These are phyloP conservation scores for Eilema sororculum DNA, from an alignment of 2,888 invertebrate genomes.

Conservation along the genomic window DNA sequence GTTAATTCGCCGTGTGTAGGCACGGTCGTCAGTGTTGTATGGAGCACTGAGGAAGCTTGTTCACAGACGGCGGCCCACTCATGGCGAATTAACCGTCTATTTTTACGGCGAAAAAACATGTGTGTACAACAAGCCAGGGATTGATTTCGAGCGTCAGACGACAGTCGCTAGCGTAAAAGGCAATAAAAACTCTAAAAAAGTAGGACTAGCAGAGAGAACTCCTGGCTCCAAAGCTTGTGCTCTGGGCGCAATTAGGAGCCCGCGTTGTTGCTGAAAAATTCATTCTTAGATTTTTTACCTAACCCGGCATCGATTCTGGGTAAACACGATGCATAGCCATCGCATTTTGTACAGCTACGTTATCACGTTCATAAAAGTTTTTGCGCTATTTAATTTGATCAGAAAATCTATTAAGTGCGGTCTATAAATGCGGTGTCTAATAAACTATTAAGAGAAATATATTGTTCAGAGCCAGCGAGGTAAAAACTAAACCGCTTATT, in stretches of 20 bases:
- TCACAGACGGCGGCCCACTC: too few species aligned
- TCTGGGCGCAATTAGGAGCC: background rate
- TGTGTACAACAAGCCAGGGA: too few species aligned
- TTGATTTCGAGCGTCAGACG: too few species aligned
- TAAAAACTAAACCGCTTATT: conserved; percentile 74
- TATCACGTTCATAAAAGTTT: background rate
- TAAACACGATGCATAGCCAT: background rate
- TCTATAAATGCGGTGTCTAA: conserved; percentile 48
- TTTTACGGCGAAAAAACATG: too few species aligned
- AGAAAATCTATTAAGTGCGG: conserved; percentile 38
- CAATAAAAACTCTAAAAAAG: background rate
- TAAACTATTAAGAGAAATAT: conserved; percentile 69
- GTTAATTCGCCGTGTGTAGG: too few species aligned
- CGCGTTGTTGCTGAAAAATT: background rate
- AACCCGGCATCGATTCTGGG: background rate
- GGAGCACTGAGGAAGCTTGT: too few species aligned
- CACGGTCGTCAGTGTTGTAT: too few species aligned
- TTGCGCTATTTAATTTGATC: conserved; percentile 22
- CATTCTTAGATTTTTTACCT: background rate
- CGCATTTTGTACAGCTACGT: background rate
- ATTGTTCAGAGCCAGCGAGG: conserved; percentile 62
- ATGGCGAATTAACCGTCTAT: too few species aligned
- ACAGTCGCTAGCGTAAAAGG: background rate
- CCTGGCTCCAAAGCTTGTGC: background rate
- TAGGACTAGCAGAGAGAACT: too few species aligned